Evolutionary conservation across 1,140 invertebrate species (phyloP).

Genomic region (Cylas formicarius): DNA sequence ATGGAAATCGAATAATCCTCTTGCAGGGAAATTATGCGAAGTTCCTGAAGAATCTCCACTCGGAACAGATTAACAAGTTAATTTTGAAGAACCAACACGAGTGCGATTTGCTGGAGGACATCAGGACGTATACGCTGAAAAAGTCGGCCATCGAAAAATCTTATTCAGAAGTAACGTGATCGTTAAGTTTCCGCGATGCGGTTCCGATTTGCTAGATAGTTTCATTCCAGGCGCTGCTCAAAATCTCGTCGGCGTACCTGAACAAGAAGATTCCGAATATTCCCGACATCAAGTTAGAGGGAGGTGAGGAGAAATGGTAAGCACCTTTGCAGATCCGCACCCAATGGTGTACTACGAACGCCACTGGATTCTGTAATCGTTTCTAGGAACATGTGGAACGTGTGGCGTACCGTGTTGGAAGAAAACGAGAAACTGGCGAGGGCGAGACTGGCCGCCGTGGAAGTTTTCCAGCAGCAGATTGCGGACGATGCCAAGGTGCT

Average conservation of each 20-base stretch:
- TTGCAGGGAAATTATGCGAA: constrained; percentile 80
- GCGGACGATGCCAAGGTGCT: constrained; percentile 86
- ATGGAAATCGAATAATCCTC: constrained; percentile 10
- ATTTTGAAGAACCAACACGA: constrained; percentile 94
- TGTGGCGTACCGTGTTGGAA: constrained; percentile 90
- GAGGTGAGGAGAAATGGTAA: constrained; percentile 84
- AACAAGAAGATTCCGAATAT: constrained; percentile 89
- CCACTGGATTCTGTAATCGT: too few species aligned
- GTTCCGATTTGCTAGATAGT: constrained; percentile 13
- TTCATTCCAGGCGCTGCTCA: constrained; percentile 68
- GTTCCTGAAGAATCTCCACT: constrained; percentile 85
- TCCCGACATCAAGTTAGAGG: constrained; percentile 79
- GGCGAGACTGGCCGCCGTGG: constrained; percentile 81
- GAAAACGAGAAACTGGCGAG: constrained; percentile 91
- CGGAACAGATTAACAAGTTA: constrained; percentile 85
- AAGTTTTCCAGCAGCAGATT: constrained; percentile 90
- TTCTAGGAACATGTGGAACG: constrained; percentile 90
- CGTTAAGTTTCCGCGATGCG: constrained; percentile 11
- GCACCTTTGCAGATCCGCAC: constrained; percentile 22
- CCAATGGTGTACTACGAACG: too few species aligned
- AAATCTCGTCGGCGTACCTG: constrained; percentile 82
- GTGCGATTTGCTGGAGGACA: constrained; percentile 88
- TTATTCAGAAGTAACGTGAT: constrained; percentile 87
- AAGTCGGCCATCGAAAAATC: constrained; percentile 89
- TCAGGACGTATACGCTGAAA: constrained; percentile 87